These are phyloP conservation scores for Psittacula cyanocephala DNA, from an alignment of 2,113 vertebrate species.

Conservation along the genomic window DNA sequence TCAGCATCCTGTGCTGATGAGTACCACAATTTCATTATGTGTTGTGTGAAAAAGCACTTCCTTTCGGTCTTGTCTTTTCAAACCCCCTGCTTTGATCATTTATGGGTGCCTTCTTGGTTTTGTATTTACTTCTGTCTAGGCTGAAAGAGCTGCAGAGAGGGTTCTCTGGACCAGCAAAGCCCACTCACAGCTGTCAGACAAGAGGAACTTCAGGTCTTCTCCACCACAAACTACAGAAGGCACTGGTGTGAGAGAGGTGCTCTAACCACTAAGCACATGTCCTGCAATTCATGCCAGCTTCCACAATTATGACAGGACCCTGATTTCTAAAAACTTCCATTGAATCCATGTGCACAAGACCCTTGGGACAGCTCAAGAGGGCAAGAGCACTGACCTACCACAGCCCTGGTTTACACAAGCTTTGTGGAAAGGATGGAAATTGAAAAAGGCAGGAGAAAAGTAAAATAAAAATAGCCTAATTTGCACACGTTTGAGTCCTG, in stretches of 20 bases:
- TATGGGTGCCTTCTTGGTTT: not conserved
- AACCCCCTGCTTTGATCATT: not conserved
- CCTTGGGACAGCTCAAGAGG: not conserved
- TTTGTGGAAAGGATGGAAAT: not conserved
- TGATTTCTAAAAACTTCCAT: not conserved
- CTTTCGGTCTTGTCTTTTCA: not conserved
- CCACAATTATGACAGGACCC: rapidly evolving
- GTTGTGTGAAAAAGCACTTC: conserved; percentile 24
- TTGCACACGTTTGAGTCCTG: not conserved
- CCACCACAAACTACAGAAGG: not conserved
- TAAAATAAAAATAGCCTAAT: not conserved
- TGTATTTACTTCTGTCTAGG: not conserved
- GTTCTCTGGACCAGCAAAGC: not conserved
- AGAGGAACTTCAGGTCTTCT: not conserved
- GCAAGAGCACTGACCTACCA: not conserved
- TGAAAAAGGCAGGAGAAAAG: not conserved
- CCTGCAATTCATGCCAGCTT: not conserved
- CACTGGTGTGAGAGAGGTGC: not conserved
- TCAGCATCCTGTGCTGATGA: not conserved
- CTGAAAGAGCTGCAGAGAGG: not conserved
- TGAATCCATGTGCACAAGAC: not conserved
- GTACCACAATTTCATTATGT: conserved; percentile 18
- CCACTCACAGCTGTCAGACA: rapidly evolving
- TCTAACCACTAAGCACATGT: not conserved
- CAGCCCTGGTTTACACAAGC: not conserved